Conservation (phyloP, 2,113 vertebrate genomes). For the Gambusia affinis region DNA sequence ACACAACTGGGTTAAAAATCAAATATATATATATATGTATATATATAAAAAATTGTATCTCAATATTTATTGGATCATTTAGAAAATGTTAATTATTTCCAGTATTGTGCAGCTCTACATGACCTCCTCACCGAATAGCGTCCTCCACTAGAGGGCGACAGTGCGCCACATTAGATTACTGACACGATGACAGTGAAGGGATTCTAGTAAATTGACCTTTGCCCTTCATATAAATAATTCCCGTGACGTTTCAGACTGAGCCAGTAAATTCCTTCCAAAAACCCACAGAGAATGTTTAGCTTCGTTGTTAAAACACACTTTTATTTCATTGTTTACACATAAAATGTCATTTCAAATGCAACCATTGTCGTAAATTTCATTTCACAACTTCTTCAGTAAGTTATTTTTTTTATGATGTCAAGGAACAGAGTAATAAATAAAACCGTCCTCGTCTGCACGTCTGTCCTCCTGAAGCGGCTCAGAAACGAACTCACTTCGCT, state of each 20-base stretch:
- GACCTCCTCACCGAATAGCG: not conserved
- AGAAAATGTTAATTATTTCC: no score
- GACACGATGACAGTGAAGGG: not conserved
- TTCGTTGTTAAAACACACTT: not conserved
- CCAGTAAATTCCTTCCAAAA: not conserved
- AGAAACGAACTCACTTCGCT: not conserved
- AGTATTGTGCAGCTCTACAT: no score
- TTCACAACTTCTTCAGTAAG: not conserved
- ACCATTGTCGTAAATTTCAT: not conserved
- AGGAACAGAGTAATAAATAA: not conserved
- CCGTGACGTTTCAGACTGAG: not conserved
- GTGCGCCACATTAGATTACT: slow-evolving; percentile 5
- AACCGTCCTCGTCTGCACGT: not conserved
- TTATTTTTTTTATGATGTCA: not conserved
- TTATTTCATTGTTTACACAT: not conserved
- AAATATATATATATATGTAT: no score
- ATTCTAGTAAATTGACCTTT: slow-evolving; percentile 16
- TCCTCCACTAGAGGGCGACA: slow-evolving; percentile 50
- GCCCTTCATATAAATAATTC: not conserved
- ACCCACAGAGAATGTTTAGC: not conserved
- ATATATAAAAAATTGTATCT: no score
- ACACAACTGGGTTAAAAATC: not conserved
- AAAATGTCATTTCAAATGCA: not conserved
- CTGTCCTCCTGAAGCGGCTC: not conserved
- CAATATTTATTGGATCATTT: no score